phyloP scores from a whole-genome alignment of 2,888 invertebrate species.

The Pyrgus malvae region DNA sequence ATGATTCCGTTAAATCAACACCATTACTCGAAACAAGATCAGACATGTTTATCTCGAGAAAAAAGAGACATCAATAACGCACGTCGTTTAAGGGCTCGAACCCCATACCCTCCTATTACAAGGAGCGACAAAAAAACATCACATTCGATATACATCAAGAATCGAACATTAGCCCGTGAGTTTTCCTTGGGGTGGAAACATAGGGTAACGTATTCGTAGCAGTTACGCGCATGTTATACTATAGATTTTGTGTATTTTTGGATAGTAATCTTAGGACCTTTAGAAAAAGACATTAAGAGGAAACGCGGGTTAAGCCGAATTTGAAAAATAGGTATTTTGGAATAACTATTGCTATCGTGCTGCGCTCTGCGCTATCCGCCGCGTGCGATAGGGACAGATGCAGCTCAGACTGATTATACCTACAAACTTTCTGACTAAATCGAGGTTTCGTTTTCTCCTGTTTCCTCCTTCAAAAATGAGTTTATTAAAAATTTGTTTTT shows the following conservation, averaged over 20 bases:
- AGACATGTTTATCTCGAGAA: slow-evolving; percentile 68
- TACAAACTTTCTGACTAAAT: too few relatives aligned
- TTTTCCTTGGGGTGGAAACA: slow-evolving; percentile 41
- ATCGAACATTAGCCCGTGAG: slow-evolving; percentile 67
- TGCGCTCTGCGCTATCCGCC: too few relatives aligned
- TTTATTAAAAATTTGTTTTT: too few relatives aligned
- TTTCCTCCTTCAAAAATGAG: too few relatives aligned
- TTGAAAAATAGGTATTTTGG: too few relatives aligned
- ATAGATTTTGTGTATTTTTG: background rate
- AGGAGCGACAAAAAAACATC: slow-evolving; percentile 54
- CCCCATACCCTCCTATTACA: slow-evolving; percentile 49
- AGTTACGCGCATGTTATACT: slow-evolving; percentile 1
- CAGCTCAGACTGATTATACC: too few relatives aligned
- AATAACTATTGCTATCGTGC: too few relatives aligned
- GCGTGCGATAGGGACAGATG: too few relatives aligned
- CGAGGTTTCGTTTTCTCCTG: too few relatives aligned
- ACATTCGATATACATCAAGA: slow-evolving; percentile 74
- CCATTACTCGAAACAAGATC: slow-evolving; percentile 47
- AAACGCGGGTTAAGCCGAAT: too few relatives aligned
- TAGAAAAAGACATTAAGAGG: too few relatives aligned
- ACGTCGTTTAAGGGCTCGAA: slow-evolving; percentile 51
- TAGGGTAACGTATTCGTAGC: slow-evolving; percentile 37
- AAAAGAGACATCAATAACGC: slow-evolving; percentile 69
- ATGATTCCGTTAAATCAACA: slow-evolving; percentile 51
- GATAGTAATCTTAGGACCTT: too few relatives aligned